Base-by-base conservation (phyloP, 30 jellyfish, hydroid and myxozoan species). In the Pseudorhiza aurosa region DNA sequence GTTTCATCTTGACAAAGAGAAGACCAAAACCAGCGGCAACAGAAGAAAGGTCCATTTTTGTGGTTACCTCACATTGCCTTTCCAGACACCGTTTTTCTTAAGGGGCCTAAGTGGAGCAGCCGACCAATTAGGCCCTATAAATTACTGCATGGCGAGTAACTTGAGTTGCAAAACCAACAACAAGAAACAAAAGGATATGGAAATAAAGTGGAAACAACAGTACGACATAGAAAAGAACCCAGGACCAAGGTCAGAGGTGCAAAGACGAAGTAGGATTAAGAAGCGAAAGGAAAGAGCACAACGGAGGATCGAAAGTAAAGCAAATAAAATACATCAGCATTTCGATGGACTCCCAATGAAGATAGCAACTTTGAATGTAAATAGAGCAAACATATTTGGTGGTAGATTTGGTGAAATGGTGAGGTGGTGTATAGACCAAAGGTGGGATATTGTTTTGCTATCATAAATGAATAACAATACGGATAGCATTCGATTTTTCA, bases 281-380 rank as follows among this genome's bases (percentile, higher is more conserved):
- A 14, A 46, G 19, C 15, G 0, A 46, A 46, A 0, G 60, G 60
- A 46, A 46, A 46, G 60, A 46, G 19, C 60, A 46, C 60, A 46
- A 46, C 60, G 60, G 60, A 46, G 60, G 60, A 46, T 46, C 19
- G 60, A 46, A 0, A 46, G 60, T 46, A 46, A 46, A 46, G 60
- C 60, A 4, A 46, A 46, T 24, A n/a, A 46, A 6, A 46, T 46
- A 46, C 14, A 14, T 14, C 0, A 46, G 19, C 60, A 6, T 46
- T 46, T 46, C 60, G 19, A 46, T 14, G 19, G 0, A 14, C 60
- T 46, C 60, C 60, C 60, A 0, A 46, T 46, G 60, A 46, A 46
- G 19, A 46, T 46, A 46, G 60, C 60, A 46, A 46, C 60, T 46
- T 46, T 24, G 60, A 0, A 46, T 46, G 60, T 46, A 46, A 46